Percentiles rank a stretch among this genome's conserved stretches.
Evolutionary conservation across 2,888 invertebrate species (phyloP).

Genomic region (Diaperis boleti): DNA sequence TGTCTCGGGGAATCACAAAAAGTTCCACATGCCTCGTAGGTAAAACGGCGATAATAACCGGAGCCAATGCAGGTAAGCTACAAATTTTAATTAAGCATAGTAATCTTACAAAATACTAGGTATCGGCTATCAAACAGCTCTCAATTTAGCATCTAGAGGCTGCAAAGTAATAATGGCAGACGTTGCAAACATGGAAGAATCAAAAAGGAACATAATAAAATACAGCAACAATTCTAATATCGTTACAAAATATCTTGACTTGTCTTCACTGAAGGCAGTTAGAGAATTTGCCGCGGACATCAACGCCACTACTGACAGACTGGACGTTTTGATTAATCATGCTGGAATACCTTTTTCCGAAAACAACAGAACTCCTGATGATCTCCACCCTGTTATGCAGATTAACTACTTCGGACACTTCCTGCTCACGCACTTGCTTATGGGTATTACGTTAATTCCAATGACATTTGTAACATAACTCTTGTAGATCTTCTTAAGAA

Average conservation of each 20-base stretch:
- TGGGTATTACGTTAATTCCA: not conserved
- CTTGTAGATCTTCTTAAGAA: constrained; percentile 33
- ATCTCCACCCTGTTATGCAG: constrained; percentile 75
- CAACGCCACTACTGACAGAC: constrained; percentile 66
- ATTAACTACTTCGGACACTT: constrained; percentile 82
- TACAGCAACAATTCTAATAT: constrained; percentile 58
- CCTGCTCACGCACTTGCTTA: constrained; percentile 73
- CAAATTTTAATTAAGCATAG: too few species aligned
- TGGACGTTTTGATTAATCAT: constrained; percentile 75
- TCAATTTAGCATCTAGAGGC: constrained; percentile 64
- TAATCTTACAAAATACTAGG: too few species aligned
- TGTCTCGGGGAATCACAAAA: not conserved
- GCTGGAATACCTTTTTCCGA: constrained; percentile 70
- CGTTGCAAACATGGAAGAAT: constrained; percentile 57
- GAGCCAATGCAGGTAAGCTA: constrained; percentile 52
- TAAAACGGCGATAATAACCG: constrained; percentile 56
- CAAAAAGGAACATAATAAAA: constrained; percentile 52
- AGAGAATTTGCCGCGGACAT: constrained; percentile 73
- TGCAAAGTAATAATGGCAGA: constrained; percentile 69
- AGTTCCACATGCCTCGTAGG: constrained; percentile 47
- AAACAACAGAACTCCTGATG: constrained; percentile 71
- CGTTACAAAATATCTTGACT: constrained; percentile 65
- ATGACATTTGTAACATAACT: not conserved
- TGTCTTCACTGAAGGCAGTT: constrained; percentile 69
- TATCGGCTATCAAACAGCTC: constrained; percentile 61